These are phyloP conservation scores for Oophaga pumilio DNA, from an alignment of 2,113 vertebrate species.

Conservation along the genomic window DNA sequence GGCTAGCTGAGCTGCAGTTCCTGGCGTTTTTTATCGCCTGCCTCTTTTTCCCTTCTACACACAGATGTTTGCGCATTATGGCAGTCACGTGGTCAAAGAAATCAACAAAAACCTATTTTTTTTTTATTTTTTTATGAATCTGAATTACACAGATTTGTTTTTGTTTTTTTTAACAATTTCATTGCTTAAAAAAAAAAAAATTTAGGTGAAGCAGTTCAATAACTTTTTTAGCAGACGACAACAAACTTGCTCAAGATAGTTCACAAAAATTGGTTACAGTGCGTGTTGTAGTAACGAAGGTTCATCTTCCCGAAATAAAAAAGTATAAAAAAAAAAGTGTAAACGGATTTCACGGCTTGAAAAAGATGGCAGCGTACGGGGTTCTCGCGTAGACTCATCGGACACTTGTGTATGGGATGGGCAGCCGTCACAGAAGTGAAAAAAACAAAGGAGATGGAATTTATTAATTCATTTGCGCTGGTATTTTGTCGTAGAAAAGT, in stretches of 20 bases:
- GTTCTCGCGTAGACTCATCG: neutral
- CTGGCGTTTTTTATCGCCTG: too few relatives aligned
- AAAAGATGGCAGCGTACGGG: neutral
- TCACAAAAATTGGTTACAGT: constrained; percentile 6
- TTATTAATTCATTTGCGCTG: too few relatives aligned
- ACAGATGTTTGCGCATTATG: constrained; percentile 23
- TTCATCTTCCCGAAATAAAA: neutral
- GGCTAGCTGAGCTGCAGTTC: neutral
- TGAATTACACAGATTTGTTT: neutral
- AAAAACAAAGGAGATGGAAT: too few relatives aligned
- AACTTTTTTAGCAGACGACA: constrained; percentile 15
- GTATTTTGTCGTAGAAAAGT: too few relatives aligned
- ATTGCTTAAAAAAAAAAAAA: constrained; percentile 26
- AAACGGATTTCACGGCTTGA: neutral
- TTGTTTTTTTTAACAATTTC: neutral
- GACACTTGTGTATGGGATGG: neutral
- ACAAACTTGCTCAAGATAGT: neutral
- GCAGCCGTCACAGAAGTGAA: too few relatives aligned
- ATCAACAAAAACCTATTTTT: neutral
- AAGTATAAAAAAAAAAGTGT: neutral
- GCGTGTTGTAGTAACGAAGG: neutral
- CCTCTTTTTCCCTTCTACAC: neutral
- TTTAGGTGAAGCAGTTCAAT: neutral
- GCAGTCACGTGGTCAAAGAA: neutral
- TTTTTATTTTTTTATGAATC: neutral